Evolutionary conservation across 2,113 vertebrate genomes (phyloP).

Genomic region (Coracopsis vasa): DNA sequence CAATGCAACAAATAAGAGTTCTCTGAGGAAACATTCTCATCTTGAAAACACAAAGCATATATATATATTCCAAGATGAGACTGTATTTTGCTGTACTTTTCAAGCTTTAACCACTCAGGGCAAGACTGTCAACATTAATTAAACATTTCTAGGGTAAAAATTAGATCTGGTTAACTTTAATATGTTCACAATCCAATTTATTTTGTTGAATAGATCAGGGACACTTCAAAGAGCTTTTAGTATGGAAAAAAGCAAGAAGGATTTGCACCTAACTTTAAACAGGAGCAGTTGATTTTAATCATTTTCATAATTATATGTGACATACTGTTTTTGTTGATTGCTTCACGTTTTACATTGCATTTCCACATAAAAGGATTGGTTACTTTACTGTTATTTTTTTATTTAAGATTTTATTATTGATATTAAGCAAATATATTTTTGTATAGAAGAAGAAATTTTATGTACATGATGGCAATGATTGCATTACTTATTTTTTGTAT

Average conservation of each 20-base stretch:
- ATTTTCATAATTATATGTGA: neutral
- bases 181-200: neutral
- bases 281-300: neutral
- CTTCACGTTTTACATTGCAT: neutral
- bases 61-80: neutral
- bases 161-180: neutral
- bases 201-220: neutral
- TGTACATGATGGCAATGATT: neutral
- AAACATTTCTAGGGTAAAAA: neutral
- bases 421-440: neutral
- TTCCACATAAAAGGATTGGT: neutral
- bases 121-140: neutral
- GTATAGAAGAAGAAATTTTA: neutral
- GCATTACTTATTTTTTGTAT: fast-evolving
- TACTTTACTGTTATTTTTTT: neutral
- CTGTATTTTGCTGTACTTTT: neutral
- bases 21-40: neutral
- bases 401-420: neutral
- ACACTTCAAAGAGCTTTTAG: neutral
- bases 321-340: neutral
- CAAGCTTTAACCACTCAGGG: neutral
- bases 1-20: neutral
- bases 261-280: neutral
- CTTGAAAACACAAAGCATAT: neutral
- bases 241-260: neutral